Evolutionary conservation across 2,797 vertebrate genomes (phyloP).

Genomic region (Oreochromis mossambicus): DNA sequence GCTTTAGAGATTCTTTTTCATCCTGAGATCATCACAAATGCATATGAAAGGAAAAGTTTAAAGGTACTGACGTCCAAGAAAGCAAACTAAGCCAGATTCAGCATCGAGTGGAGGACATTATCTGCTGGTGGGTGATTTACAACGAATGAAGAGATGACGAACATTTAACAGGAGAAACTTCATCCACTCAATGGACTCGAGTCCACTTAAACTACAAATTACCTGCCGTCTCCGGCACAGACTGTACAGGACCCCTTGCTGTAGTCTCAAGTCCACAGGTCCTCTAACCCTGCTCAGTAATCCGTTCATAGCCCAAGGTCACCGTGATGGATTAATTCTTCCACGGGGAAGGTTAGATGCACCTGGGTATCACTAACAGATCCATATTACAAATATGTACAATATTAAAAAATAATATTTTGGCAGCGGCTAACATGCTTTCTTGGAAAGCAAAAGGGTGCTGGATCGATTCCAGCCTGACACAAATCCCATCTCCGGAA

Average conservation of each 20-base stretch:
- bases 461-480: neutral
- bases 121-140: neutral
- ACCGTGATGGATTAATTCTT: neutral
- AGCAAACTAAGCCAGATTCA: neutral
- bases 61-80: neutral
- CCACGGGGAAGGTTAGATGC: neutral
- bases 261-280: neutral
- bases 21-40: neutral
- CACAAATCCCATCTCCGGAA: neutral
- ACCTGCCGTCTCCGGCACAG: neutral
- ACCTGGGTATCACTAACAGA: neutral
- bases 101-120: neutral
- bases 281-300: neutral
- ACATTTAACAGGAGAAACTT: neutral
- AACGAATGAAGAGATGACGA: neutral
- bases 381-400: neutral
- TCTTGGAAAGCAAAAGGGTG: neutral
- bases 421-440: fast-evolving
- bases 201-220: neutral
- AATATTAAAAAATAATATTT: neutral
- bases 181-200: neutral
- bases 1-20: neutral
- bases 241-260: neutral
- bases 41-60: fast-evolving
- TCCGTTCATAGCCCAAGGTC: neutral